Percentiles rank a stretch among this genome's conserved stretches.
phyloP scores from a whole-genome alignment of 2,888 invertebrate genomes.

The Limnephilus marmoratus region DNA sequence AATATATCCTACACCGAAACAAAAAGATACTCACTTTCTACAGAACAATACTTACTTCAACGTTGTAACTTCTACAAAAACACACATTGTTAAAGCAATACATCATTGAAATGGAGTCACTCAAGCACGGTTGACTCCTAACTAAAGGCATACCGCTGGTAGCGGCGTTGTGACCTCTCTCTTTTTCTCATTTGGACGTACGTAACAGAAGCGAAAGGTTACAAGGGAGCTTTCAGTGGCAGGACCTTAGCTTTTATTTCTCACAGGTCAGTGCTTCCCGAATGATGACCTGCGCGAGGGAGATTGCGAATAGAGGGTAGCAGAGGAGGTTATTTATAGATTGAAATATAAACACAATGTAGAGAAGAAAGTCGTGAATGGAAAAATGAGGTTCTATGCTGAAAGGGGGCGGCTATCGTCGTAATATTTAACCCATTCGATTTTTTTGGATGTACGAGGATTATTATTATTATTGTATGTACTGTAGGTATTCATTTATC shows the following conservation, averaged over 20 bases:
- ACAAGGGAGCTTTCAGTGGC: neutral
- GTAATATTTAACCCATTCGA: neutral
- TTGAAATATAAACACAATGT: neutral
- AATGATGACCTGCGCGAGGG: neutral
- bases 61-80: neutral
- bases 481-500: no score
- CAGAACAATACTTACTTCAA: neutral
- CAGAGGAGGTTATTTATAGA: neutral
- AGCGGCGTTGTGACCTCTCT: neutral
- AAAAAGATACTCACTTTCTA: neutral
- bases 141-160: neutral
- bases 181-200: neutral
- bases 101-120: neutral
- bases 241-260: neutral
- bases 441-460: neutral
- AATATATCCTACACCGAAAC: neutral
- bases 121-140: neutral
- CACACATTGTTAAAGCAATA: neutral
- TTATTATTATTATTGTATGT: no score
- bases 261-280: constrained; percentile 2
- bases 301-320: neutral
- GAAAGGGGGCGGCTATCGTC: neutral
- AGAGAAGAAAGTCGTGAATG: neutral
- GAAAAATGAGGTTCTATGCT: neutral
- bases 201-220: neutral